Base-by-base conservation (phyloP, 2,113 vertebrate genomes). In the Periophthalmodon schlosseri region DNA sequence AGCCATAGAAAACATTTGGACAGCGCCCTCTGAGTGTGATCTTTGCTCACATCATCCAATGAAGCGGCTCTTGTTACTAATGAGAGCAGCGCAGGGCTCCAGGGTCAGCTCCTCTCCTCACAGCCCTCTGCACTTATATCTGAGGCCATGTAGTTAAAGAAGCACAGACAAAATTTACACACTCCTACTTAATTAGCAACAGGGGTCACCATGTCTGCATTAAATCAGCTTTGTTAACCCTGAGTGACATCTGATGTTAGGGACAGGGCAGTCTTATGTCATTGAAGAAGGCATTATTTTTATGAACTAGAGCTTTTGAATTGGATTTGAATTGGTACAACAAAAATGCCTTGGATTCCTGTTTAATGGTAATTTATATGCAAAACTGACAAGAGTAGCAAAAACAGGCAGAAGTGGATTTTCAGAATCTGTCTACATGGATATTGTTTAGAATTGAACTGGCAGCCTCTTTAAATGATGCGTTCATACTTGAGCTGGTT, bases 61-160 rank as follows among this genome's bases (percentile, higher is more conserved):
- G 81, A 91, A 89, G 74, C 88, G 79, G 82, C 82, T 86, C 85
- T 80, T 90, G 76, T 85, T 77, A 68, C 81, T 90, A 92, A 92
- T 90, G 87, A 90, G 85, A 86, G 77, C 78, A 76, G 75, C 73
- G 70, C 76, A 84, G 76, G 83, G 86, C 90, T 86, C 72, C 13
- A 10, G 2, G 81, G 88, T 86, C 89, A 79, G 68, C 70, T 71
- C 58, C 71, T 69, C 63, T 73, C 13, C 72, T 34, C 52, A 2
- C 61, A 54, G 57, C 54, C 69, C 67, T 14, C 82, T 12, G 57
- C 57, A 63, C 69, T 74, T 58, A 76, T 21, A 47, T 87, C 74
- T 87, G 70, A 84, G 70, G 60, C 73, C 50, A 50, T 49, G 70
- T 47, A 52, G 77, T 20, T 36, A 67, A 85, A 78, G 52, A 73